Conservation (phyloP, 2,113 vertebrate species). For the Lates calcarifer region DNA sequence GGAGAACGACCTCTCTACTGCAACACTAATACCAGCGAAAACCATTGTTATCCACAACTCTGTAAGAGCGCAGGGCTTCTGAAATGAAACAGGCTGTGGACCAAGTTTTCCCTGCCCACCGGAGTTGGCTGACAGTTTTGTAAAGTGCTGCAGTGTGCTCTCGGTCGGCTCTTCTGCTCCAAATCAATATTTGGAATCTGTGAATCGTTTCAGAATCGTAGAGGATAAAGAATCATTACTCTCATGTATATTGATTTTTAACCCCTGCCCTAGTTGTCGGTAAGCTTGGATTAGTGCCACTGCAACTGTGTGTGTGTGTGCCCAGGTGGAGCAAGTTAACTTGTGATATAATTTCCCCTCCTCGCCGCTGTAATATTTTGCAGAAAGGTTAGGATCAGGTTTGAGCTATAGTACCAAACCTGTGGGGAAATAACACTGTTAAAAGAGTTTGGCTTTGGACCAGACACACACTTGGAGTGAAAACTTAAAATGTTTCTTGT, state of each 20-base stretch:
- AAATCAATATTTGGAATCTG: background rate
- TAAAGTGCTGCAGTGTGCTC: background rate
- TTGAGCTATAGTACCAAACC: constrained; percentile 8
- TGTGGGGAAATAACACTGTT: constrained; percentile 31
- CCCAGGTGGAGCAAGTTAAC: background rate
- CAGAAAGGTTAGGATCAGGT: constrained; percentile 20
- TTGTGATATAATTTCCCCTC: background rate
- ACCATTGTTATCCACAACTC: background rate
- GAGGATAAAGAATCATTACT: background rate
- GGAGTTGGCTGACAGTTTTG: constrained; percentile 5
- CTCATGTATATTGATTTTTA: background rate
- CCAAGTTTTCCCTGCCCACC: background rate
- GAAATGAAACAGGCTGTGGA: background rate
- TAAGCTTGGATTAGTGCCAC: background rate
- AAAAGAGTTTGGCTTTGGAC: constrained; percentile 35
- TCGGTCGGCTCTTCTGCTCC: background rate
- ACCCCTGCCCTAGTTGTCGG: background rate
- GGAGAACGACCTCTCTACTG: background rate
- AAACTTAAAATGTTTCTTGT: constrained; percentile 35
- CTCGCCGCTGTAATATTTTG: constrained; percentile 20
- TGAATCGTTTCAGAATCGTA: background rate
- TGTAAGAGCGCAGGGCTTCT: background rate
- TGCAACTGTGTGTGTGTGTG: background rate
- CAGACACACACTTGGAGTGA: constrained; percentile 11
- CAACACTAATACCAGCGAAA: background rate